A percentile compares a stretch with the other conserved stretches of the same genome.
phyloP scores from a whole-genome alignment of 2,113 vertebrate genomes.

The Monarcha castaneiventris region DNA sequence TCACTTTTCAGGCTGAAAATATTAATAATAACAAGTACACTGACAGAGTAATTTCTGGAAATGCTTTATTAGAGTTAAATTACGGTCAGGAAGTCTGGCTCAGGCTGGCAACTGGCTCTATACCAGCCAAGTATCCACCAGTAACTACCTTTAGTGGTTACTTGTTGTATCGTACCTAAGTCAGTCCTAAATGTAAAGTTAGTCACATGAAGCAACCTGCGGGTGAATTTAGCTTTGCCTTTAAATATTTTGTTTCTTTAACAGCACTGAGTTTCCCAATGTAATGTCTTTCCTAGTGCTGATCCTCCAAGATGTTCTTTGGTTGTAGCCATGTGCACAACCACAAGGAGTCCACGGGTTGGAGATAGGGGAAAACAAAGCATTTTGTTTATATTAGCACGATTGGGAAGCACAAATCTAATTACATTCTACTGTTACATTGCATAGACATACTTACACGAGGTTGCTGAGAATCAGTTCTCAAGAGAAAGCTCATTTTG shows the following conservation, averaged over 20 bases:
- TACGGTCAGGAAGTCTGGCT: constrained; percentile 83
- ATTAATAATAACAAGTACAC: constrained; percentile 47
- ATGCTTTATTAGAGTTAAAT: constrained; percentile 81
- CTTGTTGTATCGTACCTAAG: constrained; percentile 79
- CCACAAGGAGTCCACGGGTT: background rate
- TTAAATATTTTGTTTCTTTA: background rate
- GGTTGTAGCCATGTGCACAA: background rate
- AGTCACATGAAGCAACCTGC: background rate
- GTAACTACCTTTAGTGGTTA: constrained; percentile 81
- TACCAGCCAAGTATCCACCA: constrained; percentile 77
- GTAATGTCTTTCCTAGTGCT: background rate
- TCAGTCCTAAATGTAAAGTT: background rate
- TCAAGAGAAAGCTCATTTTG: background rate
- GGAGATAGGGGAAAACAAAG: background rate
- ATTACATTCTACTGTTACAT: background rate
- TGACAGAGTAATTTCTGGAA: constrained; percentile 74
- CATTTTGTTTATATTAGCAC: background rate
- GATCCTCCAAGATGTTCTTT: background rate
- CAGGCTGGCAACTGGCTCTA: constrained; percentile 71
- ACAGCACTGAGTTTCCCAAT: background rate
- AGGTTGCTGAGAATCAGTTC: background rate
- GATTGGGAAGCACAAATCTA: background rate
- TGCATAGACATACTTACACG: background rate
- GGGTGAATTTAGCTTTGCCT: background rate
- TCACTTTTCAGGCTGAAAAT: constrained; percentile 77